Evolutionary conservation across 2,888 invertebrate species (phyloP).

Genomic region (Germaria angustata): DNA sequence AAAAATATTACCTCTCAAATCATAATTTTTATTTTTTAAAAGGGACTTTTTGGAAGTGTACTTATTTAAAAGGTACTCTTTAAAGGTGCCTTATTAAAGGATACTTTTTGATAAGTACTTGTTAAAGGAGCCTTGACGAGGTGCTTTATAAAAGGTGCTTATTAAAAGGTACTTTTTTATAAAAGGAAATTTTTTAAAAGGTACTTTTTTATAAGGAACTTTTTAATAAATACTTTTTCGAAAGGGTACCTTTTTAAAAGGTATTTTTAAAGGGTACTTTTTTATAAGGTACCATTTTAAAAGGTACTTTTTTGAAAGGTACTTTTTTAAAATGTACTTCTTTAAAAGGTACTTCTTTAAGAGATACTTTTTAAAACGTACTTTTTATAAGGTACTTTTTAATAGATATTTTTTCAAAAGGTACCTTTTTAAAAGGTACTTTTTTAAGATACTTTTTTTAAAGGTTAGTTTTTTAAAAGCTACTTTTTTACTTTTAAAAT

Average conservation of each 20-base stretch:
- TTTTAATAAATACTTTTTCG: no score
- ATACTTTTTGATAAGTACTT: no score
- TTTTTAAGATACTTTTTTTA: not conserved
- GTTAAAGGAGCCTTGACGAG: no score
- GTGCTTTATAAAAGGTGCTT: no score
- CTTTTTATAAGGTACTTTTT: not conserved
- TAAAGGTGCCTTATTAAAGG: no score
- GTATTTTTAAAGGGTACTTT: not conserved
- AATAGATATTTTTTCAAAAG: not conserved
- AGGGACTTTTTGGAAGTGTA: no score
- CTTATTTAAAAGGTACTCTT: no score
- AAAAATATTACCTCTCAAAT: no score
- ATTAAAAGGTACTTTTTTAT: not conserved
- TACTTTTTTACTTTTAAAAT: not conserved
- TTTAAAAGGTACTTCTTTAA: not conserved
- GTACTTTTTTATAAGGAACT: no score
- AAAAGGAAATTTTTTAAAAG: no score
- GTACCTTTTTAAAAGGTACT: not conserved
- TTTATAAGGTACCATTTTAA: not conserved
- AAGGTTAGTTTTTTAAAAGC: not conserved
- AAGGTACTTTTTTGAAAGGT: not conserved
- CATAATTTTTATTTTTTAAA: no score
- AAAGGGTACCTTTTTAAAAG: no score
- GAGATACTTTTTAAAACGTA: not conserved
- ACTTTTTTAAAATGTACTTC: not conserved